A percentile compares a stretch with the other conserved stretches of the same genome.
These are phyloP conservation scores for Helicorthomorpha holstii DNA, from an alignment of 1,140 invertebrate genomes.

Conservation along the genomic window DNA sequence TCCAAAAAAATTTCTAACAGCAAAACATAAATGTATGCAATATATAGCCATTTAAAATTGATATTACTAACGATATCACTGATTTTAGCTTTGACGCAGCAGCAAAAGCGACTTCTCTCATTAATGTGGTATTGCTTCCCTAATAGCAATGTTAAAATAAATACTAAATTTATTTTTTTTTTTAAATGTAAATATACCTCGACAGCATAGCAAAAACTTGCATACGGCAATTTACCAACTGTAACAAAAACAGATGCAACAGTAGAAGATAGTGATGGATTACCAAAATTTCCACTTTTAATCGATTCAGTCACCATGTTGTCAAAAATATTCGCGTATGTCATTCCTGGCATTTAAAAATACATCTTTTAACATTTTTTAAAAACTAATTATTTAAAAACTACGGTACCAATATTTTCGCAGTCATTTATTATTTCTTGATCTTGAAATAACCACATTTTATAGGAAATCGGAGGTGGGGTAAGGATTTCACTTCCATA, in stretches of 20 bases:
- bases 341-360: slow-evolving; percentile 36
- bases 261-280: slow-evolving; percentile 50
- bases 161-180: not conserved
- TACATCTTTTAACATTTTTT: not conserved
- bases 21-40: too few relatives aligned
- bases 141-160: slow-evolving; percentile 14
- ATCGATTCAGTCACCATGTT: slow-evolving; percentile 65
- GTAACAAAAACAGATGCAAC: slow-evolving; percentile 58
- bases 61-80: too few relatives aligned
- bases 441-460: slow-evolving; percentile 70
- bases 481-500: slow-evolving; percentile 42
- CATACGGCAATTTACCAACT: slow-evolving; percentile 61
- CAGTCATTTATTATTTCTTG: slow-evolving; percentile 58
- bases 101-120: slow-evolving; percentile 71
- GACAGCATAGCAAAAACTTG: slow-evolving; percentile 74
- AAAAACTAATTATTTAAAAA: too few relatives aligned
- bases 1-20: too few relatives aligned
- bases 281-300: slow-evolving; percentile 51
- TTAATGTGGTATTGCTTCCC: slow-evolving; percentile 48
- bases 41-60: too few relatives aligned
- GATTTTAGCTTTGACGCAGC: slow-evolving; percentile 75
- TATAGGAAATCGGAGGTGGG: slow-evolving; percentile 41
- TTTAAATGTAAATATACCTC: slow-evolving; percentile 30
- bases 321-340: slow-evolving; percentile 62
- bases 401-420: slow-evolving; percentile 47